Evolutionary conservation across 2,888 invertebrate species (phyloP).

Genomic region (Cosmorhoe ocellata): DNA sequence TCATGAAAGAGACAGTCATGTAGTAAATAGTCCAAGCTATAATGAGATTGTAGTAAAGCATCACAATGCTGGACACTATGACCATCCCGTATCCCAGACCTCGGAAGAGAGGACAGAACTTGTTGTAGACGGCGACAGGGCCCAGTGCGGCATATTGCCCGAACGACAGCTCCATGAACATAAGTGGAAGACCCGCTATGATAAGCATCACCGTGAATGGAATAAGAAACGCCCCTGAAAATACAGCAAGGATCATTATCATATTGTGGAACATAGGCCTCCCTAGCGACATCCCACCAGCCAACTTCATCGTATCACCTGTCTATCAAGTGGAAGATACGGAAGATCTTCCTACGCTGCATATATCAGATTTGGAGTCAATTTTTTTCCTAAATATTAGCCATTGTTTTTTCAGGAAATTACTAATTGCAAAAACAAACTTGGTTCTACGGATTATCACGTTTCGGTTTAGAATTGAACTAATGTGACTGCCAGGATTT

Average conservation of each 20-base stretch:
- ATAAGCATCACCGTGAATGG: conserved; percentile 92
- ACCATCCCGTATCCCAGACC: conserved; percentile 90
- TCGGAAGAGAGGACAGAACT: conserved; percentile 89
- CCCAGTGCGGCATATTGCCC: conserved; percentile 91
- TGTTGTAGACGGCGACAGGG: conserved; percentile 90
- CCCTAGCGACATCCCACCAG: too few relatives aligned
- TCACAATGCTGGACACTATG: conserved; percentile 88
- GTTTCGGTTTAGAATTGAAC: too few relatives aligned
- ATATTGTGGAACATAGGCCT: too few relatives aligned
- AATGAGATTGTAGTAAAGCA: conserved; percentile 89
- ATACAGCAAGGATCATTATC: neutral
- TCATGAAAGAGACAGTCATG: conserved; percentile 84
- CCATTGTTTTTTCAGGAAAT: too few relatives aligned
- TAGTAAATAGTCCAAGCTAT: conserved; percentile 91
- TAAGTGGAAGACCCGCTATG: conserved; percentile 89
- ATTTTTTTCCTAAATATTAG: too few relatives aligned
- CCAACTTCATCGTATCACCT: too few relatives aligned
- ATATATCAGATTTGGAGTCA: too few relatives aligned
- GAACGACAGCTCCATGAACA: conserved; percentile 93
- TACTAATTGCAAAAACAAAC: too few relatives aligned
- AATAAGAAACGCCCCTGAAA: conserved; percentile 90
- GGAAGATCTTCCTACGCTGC: too few relatives aligned
- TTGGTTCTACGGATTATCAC: too few relatives aligned
- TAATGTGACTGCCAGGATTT: too few relatives aligned
- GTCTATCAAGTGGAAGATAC: too few relatives aligned